A percentile compares a stretch with the other conserved stretches of the same genome.
These are phyloP conservation scores for Palaemon carinicauda DNA, from an alignment of 1,140 invertebrate species.

Conservation along the genomic window DNA sequence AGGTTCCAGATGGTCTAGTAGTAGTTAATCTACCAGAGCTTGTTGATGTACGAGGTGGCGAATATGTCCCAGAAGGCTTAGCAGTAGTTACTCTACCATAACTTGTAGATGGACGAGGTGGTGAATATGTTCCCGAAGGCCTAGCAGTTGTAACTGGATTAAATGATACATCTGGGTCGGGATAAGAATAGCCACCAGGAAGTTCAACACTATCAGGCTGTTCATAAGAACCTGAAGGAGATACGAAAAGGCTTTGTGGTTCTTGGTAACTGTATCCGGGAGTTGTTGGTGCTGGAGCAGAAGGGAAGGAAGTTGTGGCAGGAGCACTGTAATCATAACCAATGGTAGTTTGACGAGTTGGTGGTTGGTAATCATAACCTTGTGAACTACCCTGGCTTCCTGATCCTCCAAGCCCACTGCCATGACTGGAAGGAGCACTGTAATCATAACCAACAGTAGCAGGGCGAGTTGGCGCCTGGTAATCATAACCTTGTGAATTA, in stretches of 20 bases:
- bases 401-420: neutral
- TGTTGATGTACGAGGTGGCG: too few relatives aligned
- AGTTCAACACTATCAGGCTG: neutral
- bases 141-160: neutral
- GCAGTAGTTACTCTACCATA: too few relatives aligned
- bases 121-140: neutral
- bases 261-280: neutral
- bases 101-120: too few relatives aligned
- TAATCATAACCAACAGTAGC: conserved; percentile 1
- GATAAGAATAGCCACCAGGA: neutral
- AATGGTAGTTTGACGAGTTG: neutral
- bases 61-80: too few relatives aligned
- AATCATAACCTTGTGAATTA: too few relatives aligned
- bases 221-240: neutral
- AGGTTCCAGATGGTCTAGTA: too few relatives aligned
- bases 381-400: neutral
- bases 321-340: conserved; percentile 24
- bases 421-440: neutral
- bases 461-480: too few relatives aligned
- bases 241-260: neutral
- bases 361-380: neutral
- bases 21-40: too few relatives aligned
- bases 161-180: neutral
- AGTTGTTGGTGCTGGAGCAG: neutral
- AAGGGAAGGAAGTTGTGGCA: neutral